These are phyloP conservation scores for Romanomermis culicivorax DNA, from an alignment of 2,888 invertebrate genomes.

Conservation along the genomic window DNA sequence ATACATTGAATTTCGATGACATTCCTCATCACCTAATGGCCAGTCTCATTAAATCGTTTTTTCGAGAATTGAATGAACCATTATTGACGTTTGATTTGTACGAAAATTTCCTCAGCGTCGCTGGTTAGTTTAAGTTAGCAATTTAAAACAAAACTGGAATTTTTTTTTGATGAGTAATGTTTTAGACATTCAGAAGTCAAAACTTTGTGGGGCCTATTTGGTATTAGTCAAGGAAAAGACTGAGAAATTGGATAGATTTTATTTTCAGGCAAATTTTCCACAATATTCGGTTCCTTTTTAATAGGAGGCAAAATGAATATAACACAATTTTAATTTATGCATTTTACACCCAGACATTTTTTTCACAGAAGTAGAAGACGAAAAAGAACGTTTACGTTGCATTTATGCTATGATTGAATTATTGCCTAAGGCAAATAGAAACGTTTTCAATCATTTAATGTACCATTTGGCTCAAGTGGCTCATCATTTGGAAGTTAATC, in stretches of 20 bases:
- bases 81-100: constrained; percentile 75
- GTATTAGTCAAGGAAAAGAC: too few species aligned
- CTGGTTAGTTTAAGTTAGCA: constrained; percentile 35
- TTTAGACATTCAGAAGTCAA: too few species aligned
- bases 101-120: constrained; percentile 73
- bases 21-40: constrained; percentile 73
- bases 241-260: too few species aligned
- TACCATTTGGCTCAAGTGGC: constrained; percentile 57
- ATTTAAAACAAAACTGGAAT: too few species aligned
- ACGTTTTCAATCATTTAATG: constrained; percentile 63
- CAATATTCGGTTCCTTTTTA: too few species aligned
- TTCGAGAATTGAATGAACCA: constrained; percentile 79
- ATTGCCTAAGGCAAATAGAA: constrained; percentile 61
- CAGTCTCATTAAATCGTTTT: constrained; percentile 62
- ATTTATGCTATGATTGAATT: constrained; percentile 66
- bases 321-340: too few species aligned
- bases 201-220: too few species aligned
- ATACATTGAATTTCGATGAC: constrained; percentile 45
- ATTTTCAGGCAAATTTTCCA: too few species aligned
- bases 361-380: too few species aligned
- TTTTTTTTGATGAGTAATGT: too few species aligned
- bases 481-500: constrained; percentile 47
- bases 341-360: too few species aligned
- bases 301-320: too few species aligned
- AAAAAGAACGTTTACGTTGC: constrained; percentile 58